Conservation (phyloP, 2,888 invertebrate genomes). For the Epistrophe eligans region DNA sequence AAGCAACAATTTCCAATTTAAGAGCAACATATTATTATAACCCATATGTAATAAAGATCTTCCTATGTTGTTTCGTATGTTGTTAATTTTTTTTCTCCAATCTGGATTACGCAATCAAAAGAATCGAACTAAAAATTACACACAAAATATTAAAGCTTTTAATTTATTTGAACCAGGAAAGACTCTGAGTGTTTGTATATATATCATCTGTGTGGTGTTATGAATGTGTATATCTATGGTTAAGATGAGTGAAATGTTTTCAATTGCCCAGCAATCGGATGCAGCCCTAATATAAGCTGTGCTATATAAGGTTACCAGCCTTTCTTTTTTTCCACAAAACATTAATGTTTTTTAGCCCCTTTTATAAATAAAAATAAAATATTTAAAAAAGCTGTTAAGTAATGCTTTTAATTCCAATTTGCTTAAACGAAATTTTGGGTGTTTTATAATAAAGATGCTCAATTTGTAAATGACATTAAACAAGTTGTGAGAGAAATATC, state of each 20-base stretch:
- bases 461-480: too few relatives aligned
- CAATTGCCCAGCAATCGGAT: not conserved
- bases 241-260: slow-evolving; percentile 26
- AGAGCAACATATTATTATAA: too few relatives aligned
- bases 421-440: too few relatives aligned
- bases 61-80: not conserved
- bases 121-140: not conserved
- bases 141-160: not conserved
- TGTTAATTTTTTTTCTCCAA: not conserved
- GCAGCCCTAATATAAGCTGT: not conserved
- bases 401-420: too few relatives aligned
- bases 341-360: too few relatives aligned
- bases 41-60: too few relatives aligned
- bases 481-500: too few relatives aligned
- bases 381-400: too few relatives aligned
- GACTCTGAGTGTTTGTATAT: not conserved
- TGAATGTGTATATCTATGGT: slow-evolving; percentile 3
- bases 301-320: not conserved
- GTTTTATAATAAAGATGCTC: too few relatives aligned
- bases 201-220: not conserved
- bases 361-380: too few relatives aligned
- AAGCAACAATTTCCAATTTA: too few relatives aligned
- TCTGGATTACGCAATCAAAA: slow-evolving; percentile 18
- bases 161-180: not conserved
- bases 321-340: not conserved